A percentile compares a stretch with the other conserved stretches of the same genome.
These are phyloP conservation scores for Oceanodroma tethys DNA, from an alignment of 2,113 vertebrate species.

Conservation along the genomic window DNA sequence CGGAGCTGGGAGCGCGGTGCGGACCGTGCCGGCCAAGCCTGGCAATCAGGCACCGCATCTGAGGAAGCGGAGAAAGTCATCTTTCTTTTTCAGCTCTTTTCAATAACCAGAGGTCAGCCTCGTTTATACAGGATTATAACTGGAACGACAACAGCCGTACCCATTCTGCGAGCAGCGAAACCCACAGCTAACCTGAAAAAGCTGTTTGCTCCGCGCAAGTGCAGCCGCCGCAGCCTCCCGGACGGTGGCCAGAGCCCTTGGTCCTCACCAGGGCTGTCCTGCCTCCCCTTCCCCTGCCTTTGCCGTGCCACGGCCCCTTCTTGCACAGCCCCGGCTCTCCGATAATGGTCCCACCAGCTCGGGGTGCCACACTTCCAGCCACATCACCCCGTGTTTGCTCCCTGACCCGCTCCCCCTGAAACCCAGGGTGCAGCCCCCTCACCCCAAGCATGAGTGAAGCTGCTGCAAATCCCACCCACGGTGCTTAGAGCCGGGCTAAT, in stretches of 20 bases:
- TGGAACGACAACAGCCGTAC: neutral
- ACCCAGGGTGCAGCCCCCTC: fast-evolving
- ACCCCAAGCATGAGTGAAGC: neutral
- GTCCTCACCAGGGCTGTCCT: neutral
- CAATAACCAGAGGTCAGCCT: conserved; percentile 12
- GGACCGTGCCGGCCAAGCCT: fast-evolving
- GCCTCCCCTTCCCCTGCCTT: neutral
- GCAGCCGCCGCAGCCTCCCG: neutral
- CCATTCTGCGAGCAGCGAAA: neutral
- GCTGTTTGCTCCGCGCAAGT: fast-evolving
- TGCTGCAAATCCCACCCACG: neutral
- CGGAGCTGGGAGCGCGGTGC: fast-evolving
- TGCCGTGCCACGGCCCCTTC: neutral
- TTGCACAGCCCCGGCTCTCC: neutral
- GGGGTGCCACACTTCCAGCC: neutral
- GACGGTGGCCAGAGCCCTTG: neutral
- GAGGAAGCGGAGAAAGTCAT: neutral
- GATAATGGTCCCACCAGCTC: neutral
- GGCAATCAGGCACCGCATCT: neutral
- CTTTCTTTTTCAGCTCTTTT: conserved; percentile 12
- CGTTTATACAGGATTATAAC: neutral
- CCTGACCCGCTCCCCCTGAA: neutral
- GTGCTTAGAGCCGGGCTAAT: neutral
- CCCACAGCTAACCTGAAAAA: neutral
- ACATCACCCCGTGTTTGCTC: neutral